Evolutionary conservation across 2,888 invertebrate genomes (phyloP).

Genomic region (Yponomeuta sedellus): DNA sequence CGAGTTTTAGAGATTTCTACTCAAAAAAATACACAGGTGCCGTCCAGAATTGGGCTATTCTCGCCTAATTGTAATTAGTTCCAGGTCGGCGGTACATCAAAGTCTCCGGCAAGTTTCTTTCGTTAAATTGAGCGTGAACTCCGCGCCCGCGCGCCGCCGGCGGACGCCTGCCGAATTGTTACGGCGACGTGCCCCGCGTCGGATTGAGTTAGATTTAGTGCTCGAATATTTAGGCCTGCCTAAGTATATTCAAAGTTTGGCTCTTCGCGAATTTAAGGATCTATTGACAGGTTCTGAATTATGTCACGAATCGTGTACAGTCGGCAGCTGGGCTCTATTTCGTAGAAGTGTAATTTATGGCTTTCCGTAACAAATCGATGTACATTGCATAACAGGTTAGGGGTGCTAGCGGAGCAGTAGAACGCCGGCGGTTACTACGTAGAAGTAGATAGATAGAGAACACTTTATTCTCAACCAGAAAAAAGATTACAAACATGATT

Average conservation of each 20-base stretch:
- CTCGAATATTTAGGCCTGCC: not conserved
- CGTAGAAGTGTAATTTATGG: too few relatives aligned
- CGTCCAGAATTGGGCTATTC: slow-evolving; percentile 32
- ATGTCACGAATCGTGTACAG: not conserved
- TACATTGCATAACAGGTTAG: too few relatives aligned
- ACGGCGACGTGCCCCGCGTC: slow-evolving; percentile 25
- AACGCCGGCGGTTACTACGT: too few relatives aligned
- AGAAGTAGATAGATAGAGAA: too few relatives aligned
- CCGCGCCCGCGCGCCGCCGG: slow-evolving; percentile 31
- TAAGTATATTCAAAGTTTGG: not conserved
- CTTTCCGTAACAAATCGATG: too few relatives aligned
- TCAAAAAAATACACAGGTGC: not conserved
- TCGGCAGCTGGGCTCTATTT: too few relatives aligned
- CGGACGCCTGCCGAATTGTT: slow-evolving; percentile 34
- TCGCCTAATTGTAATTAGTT: slow-evolving; percentile 65
- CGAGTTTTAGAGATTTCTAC: too few relatives aligned
- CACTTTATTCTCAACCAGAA: too few relatives aligned
- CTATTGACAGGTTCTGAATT: not conserved
- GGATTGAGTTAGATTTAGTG: not conserved
- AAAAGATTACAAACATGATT: too few relatives aligned
- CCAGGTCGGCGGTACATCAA: slow-evolving; percentile 60
- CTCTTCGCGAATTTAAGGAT: not conserved
- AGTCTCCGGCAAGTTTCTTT: slow-evolving; percentile 55
- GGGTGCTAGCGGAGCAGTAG: too few relatives aligned
- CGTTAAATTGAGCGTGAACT: slow-evolving; percentile 64